Conservation (phyloP, 2,113 vertebrate genomes). For the Labrus mixtus region DNA sequence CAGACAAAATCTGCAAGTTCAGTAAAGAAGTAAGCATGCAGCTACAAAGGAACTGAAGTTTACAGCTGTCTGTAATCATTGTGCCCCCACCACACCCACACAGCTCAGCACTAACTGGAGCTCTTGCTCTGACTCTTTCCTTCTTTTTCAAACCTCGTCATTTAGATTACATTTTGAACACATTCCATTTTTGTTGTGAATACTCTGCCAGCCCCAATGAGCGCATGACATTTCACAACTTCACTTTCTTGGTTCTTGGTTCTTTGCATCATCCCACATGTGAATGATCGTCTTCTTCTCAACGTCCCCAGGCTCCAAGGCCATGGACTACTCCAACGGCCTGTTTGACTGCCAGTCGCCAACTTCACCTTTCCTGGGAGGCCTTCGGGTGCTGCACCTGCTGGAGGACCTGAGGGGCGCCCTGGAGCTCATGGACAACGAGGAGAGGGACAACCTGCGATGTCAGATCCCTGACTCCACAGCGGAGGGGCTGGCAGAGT, state of each 20-base stretch:
- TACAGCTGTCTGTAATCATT: neutral
- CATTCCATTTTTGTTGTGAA: constrained; percentile 3
- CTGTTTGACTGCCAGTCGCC: constrained; percentile 98
- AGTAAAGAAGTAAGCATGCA: neutral
- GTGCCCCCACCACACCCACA: constrained; percentile 10
- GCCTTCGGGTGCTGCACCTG: constrained; percentile 92
- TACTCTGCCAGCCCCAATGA: neutral
- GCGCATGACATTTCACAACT: neutral
- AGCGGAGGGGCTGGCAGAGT: constrained; percentile 87
- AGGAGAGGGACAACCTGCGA: constrained; percentile 91
- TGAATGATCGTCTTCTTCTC: neutral
- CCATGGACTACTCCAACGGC: constrained; percentile 95
- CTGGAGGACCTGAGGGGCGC: constrained; percentile 92
- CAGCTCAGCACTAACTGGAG: constrained; percentile 12
- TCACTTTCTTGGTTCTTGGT: neutral
- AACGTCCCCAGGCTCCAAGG: constrained; percentile 91
- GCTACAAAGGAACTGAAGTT: neutral
- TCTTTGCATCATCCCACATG: neutral
- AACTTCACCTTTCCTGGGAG: constrained; percentile 93
- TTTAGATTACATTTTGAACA: neutral
- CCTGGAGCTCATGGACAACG: constrained; percentile 93
- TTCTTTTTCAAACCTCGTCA: neutral
- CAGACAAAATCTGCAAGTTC: neutral
- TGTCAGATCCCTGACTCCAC: constrained; percentile 94
- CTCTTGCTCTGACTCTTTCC: constrained; percentile 6